These are phyloP conservation scores for Trichoplusia ni DNA, from an alignment of 1,140 invertebrate species.

Conservation along the genomic window DNA sequence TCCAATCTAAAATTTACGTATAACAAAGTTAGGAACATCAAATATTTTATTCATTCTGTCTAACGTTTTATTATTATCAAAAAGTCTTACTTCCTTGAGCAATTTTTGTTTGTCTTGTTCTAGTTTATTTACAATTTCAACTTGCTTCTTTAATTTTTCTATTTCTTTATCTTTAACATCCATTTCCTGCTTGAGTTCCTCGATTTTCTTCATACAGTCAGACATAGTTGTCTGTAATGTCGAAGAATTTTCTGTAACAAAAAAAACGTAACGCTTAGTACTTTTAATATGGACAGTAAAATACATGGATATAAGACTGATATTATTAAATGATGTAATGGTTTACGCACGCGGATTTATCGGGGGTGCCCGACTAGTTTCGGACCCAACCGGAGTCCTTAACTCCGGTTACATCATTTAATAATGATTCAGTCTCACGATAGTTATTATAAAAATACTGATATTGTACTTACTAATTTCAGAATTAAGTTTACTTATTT, in stretches of 20 bases:
- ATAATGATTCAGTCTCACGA: too few species aligned
- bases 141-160: slow-evolving; percentile 82
- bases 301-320: too few species aligned
- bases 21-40: not conserved
- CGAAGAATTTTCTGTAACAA: slow-evolving; percentile 70
- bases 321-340: too few species aligned
- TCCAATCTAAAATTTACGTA: slow-evolving; percentile 69
- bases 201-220: slow-evolving; percentile 81
- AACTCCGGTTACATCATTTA: too few species aligned
- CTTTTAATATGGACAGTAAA: not conserved
- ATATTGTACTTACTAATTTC: slow-evolving; percentile 76
- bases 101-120: slow-evolving; percentile 81
- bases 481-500: slow-evolving; percentile 81
- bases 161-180: slow-evolving; percentile 83
- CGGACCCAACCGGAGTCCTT: too few species aligned
- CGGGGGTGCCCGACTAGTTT: too few species aligned
- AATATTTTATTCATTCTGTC: not conserved
- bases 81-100: slow-evolving; percentile 79
- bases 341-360: too few species aligned
- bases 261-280: too few species aligned
- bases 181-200: slow-evolving; percentile 81
- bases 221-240: slow-evolving; percentile 80
- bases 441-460: too few species aligned
- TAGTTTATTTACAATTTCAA: slow-evolving; percentile 74
- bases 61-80: not conserved